Evolutionary conservation across 1,140 invertebrate species (phyloP), one percentile per base, ranked within the genome.

Genomic region (Scaptomyza montana): DNA sequence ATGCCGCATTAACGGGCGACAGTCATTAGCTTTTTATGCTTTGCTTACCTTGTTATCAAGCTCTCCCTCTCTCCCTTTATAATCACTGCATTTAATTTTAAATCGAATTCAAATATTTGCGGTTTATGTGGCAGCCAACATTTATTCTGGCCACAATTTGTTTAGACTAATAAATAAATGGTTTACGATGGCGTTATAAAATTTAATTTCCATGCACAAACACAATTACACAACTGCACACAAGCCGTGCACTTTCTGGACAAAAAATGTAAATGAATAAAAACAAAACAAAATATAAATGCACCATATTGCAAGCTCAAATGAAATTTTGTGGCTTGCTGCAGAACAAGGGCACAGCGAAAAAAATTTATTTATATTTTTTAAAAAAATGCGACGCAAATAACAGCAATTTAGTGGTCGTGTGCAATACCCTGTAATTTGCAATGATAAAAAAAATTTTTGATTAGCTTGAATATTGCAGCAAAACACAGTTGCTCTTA

Each of bases 241-340:
- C 6, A 47, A 7, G 46, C 33, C 5, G 30, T 7, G 30, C 33
- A 10, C 7, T 36, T 36, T 8, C 8, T 6, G 33, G 0, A 36
- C 7, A 53, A 67, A 62, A 54, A 46, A 56, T 19, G 51, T 50
- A 56, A 36, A 61, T 12, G 19, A 50, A 60, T 67, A 28, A 56
- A 45, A 19, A 77, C 55, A 84, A 51, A 61, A 45, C n/a, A 19
- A 77, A 56, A 84, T 85, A 77, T 79, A 89, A 89, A 89, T 80
- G 79, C 79, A 50, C 76, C 84, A 87, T 87, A 82, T 87, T 87
- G 84, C 73, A 79, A 89, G 76, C 79, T 74, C 69, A 87, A 87
- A 87, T 87, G 84, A 89, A 87, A 89, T 87, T 87, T 89, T 89
- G 84, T 89, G 84, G 84, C 76, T 77, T 79, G 78, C 71, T 82